phyloP scores from a whole-genome alignment of 2,113 vertebrate species.

The Macquaria ambigua region DNA sequence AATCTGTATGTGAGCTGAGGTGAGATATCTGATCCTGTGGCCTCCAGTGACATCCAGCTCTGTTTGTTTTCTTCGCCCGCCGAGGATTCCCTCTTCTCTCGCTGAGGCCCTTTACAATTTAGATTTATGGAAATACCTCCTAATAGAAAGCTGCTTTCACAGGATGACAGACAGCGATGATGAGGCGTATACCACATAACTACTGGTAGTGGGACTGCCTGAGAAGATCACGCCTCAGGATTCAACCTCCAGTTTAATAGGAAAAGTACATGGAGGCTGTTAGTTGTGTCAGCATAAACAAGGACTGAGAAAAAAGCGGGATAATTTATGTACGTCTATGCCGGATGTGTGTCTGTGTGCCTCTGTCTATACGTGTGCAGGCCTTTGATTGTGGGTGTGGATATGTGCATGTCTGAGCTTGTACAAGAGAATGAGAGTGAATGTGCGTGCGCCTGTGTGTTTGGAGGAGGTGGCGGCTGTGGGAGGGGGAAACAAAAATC shows the following conservation, averaged over 20 bases:
- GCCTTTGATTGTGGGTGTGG: conserved; percentile 44
- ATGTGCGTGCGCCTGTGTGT: neutral
- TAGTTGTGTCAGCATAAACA: conserved; percentile 45
- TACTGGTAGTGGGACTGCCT: conserved; percentile 10
- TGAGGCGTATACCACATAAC: conserved; percentile 70
- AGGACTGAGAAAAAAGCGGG: neutral
- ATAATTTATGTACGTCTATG: conserved; percentile 38
- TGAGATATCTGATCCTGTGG: conserved; percentile 69
- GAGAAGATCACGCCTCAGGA: conserved; percentile 52
- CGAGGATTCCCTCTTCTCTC: conserved; percentile 58
- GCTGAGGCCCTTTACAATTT: conserved; percentile 80
- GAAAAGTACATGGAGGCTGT: conserved; percentile 16
- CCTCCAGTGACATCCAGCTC: conserved; percentile 59
- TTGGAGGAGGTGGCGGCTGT: conserved; percentile 39
- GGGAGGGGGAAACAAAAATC: conserved; percentile 72
- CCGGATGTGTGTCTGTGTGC: conserved; percentile 10
- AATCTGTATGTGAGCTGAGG: conserved; percentile 41
- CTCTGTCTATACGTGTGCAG: conserved; percentile 10
- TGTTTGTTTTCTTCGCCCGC: conserved; percentile 62
- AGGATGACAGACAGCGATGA: conserved; percentile 88
- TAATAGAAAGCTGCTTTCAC: conserved; percentile 87
- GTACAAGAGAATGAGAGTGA: conserved; percentile 20
- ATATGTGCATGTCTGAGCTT: conserved; percentile 36
- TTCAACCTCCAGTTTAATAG: conserved; percentile 46
- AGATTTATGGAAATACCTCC: conserved; percentile 85